Evolutionary conservation across 2,797 vertebrate species (phyloP).

Genomic region (Brachyrhaphis roseni): DNA sequence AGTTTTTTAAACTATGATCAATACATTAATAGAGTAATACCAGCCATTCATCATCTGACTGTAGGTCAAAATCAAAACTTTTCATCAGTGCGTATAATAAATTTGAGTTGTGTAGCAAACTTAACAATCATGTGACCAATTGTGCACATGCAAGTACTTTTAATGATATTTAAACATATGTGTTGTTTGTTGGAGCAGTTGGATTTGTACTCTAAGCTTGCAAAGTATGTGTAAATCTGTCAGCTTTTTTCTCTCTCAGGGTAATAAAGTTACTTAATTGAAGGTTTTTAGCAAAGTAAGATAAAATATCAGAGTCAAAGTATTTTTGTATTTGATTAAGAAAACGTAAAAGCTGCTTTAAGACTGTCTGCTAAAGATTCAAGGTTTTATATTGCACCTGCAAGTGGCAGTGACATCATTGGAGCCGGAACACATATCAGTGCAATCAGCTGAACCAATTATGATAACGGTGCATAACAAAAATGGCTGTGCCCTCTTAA

Average conservation of each 20-base stretch:
- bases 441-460: conserved; percentile 7
- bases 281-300: not conserved
- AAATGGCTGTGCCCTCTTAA: not conserved
- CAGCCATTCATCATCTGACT: not conserved
- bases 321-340: not conserved
- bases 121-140: not conserved
- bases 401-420: not conserved
- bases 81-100: not conserved
- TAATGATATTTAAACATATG: not conserved
- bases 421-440: not conserved
- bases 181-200: not conserved
- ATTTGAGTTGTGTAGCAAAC: not conserved
- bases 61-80: not conserved
- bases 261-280: not conserved
- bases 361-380: not conserved
- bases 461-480: not conserved
- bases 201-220: not conserved
- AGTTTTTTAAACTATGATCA: not conserved
- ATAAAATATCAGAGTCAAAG: not conserved
- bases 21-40: not conserved
- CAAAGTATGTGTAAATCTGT: not conserved
- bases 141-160: not conserved
- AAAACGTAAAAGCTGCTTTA: not conserved
- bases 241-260: not conserved
- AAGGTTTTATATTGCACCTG: not conserved